Evolutionary conservation across 2,113 vertebrate genomes (phyloP).

Genomic region (Kryptolebias marmoratus): DNA sequence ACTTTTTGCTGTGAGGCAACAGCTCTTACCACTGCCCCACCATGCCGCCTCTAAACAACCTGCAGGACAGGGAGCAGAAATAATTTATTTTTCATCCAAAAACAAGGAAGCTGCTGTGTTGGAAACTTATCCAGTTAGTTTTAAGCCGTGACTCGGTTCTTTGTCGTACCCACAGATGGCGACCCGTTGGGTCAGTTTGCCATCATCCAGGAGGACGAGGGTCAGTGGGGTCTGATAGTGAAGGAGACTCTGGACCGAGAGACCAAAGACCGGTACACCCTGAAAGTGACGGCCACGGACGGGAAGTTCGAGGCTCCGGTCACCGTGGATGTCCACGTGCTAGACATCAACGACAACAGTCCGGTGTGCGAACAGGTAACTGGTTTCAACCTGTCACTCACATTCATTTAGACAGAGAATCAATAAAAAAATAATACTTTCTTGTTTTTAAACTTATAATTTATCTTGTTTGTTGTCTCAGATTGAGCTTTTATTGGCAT

Average conservation of each 20-base stretch:
- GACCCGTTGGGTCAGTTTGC: constrained; percentile 89
- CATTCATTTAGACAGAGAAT: too few species aligned
- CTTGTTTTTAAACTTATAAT: too few species aligned
- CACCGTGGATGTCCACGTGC: constrained; percentile 87
- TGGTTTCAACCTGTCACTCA: background rate
- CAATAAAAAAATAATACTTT: too few species aligned
- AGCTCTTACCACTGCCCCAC: too few species aligned
- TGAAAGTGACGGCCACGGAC: constrained; percentile 90
- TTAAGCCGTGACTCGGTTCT: background rate
- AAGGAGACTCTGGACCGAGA: constrained; percentile 91
- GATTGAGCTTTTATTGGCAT: too few species aligned
- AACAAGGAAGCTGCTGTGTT: background rate
- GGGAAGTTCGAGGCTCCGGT: constrained; percentile 90
- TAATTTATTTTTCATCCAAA: too few species aligned
- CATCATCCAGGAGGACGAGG: constrained; percentile 83
- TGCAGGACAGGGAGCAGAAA: background rate
- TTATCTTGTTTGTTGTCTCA: too few species aligned
- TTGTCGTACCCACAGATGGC: constrained; percentile 82
- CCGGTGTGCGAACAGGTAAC: constrained; percentile 92
- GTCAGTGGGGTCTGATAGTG: constrained; percentile 87
- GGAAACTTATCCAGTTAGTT: background rate
- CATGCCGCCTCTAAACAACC: too few species aligned
- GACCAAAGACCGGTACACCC: constrained; percentile 83
- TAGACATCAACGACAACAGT: constrained; percentile 96
- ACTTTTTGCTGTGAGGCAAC: too few species aligned